A percentile compares a stretch with the other conserved stretches of the same genome.
phyloP scores from a whole-genome alignment of 2,888 invertebrate genomes.

The Luffia ferchaultella region DNA sequence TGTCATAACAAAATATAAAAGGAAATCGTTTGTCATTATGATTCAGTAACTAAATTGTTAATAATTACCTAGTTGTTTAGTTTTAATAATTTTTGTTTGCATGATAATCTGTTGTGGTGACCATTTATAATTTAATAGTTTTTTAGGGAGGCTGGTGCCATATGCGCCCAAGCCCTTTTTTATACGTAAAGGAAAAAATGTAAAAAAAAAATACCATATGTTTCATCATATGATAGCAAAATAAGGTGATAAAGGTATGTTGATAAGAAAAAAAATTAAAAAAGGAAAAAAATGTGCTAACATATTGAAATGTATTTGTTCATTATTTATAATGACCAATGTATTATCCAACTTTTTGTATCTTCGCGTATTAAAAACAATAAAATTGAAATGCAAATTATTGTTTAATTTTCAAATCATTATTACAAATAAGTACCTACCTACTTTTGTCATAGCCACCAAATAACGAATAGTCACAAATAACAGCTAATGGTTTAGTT shows the following conservation, averaged over 20 bases:
- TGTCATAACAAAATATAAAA: too few relatives aligned
- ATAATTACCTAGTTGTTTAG: neutral
- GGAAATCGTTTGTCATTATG: too few relatives aligned
- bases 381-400: constrained; percentile 38
- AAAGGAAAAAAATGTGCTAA: constrained; percentile 55
- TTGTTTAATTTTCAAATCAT: constrained; percentile 21
- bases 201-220: constrained; percentile 40
- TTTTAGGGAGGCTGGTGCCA: neutral
- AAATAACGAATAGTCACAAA: too few relatives aligned
- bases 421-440: too few relatives aligned
- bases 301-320: constrained; percentile 54
- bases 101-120: neutral
- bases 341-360: constrained; percentile 50
- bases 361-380: constrained; percentile 41
- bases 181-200: neutral
- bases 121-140: neutral
- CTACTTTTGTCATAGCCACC: too few relatives aligned
- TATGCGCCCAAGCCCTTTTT: neutral
- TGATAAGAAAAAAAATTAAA: constrained; percentile 40
- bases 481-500: too few relatives aligned
- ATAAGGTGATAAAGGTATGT: constrained; percentile 49
- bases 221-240: constrained; percentile 44
- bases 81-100: neutral
- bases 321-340: constrained; percentile 33
- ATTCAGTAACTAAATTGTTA: neutral